Percentiles rank a stretch among this genome's conserved stretches.
Conservation (phyloP, 2,113 vertebrate genomes). For the Axis porcinus region DNA sequence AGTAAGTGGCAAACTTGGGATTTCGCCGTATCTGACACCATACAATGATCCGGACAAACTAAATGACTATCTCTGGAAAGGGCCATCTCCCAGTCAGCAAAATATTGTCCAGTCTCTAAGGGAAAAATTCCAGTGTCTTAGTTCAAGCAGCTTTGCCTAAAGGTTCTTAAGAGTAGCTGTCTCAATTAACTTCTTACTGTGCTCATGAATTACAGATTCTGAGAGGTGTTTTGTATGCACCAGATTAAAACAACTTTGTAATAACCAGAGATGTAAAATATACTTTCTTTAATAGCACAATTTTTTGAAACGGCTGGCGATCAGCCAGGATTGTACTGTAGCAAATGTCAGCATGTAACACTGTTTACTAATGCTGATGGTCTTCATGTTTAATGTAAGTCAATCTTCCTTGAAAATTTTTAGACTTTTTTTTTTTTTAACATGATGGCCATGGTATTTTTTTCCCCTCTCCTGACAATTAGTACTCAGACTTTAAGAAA, state of each 20-base stretch:
- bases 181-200: slow-evolving; percentile 34
- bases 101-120: slow-evolving; percentile 95
- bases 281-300: slow-evolving; percentile 46
- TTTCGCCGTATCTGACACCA: slow-evolving; percentile 74
- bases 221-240: slow-evolving; percentile 62
- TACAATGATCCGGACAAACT: slow-evolving; percentile 84
- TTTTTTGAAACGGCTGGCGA: slow-evolving; percentile 5
- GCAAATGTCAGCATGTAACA: neutral
- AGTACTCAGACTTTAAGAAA: slow-evolving; percentile 11
- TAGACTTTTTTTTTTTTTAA: slow-evolving; percentile 27
- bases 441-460: neutral
- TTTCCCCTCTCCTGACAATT: neutral
- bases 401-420: slow-evolving; percentile 42
- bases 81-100: slow-evolving; percentile 88
- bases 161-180: slow-evolving; percentile 49
- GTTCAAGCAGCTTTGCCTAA: slow-evolving; percentile 95
- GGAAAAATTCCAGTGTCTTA: slow-evolving; percentile 98
- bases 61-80: slow-evolving; percentile 93
- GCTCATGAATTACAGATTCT: slow-evolving; percentile 44
- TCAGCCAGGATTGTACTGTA: neutral
- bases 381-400: slow-evolving; percentile 42
- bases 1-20: slow-evolving; percentile 63
- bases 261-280: slow-evolving; percentile 57
- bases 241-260: slow-evolving; percentile 52
- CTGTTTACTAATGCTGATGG: neutral